Base-by-base conservation (phyloP, 1,140 invertebrate genomes). In the Solenopsis fugax region DNA sequence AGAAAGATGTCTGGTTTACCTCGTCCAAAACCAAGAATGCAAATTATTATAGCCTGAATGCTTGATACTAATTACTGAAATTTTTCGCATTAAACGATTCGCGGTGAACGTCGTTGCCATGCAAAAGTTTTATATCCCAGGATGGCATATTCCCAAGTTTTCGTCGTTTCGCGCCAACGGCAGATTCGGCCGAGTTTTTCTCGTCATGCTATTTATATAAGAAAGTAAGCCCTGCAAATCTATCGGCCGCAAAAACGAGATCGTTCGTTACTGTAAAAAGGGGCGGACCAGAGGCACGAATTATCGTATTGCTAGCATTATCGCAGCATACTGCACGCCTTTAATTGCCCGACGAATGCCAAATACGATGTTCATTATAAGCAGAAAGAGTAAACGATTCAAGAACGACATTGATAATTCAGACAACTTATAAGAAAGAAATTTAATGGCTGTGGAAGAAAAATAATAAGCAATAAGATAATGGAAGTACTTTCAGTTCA, bases 71-170 rank as follows among this genome's bases (percentile, higher is more conserved):
- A 84, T 72, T 80, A 89, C 64, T 76, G 73, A 89, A 82, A 76
- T n/a, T n/a, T n/a, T n/a, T n/a, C 50, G n/a, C 56, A 37, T 67
- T 87, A 89, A 86, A 80, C 75, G 48, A 24, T 29, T 54, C 16
- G 21, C 48, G 52, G 56, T 65, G 41, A 72, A 24, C 12, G 37
- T 75, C 62, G 89, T 81, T 89, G 69, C 89, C 87, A 89, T 69
- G 85, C 73, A 87, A 88, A 84, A 90, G 82, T 90, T 90, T 91
- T 90, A 90, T 69, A 89, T 90, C 89, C 87, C 52, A 64, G 69
- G 89, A 85, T 91, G 90, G 90, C 90, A 87, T 87, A 85, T 37
- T 84, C 84, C 89, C 90, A 91, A 91, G 52, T 90, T 80, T 88
- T 67, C 87, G 56, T 72, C 85, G 80, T 91, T 87, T 87, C 75